Evolutionary conservation across 2,113 vertebrate genomes (phyloP).

Genomic region (Cheilinus undulatus): DNA sequence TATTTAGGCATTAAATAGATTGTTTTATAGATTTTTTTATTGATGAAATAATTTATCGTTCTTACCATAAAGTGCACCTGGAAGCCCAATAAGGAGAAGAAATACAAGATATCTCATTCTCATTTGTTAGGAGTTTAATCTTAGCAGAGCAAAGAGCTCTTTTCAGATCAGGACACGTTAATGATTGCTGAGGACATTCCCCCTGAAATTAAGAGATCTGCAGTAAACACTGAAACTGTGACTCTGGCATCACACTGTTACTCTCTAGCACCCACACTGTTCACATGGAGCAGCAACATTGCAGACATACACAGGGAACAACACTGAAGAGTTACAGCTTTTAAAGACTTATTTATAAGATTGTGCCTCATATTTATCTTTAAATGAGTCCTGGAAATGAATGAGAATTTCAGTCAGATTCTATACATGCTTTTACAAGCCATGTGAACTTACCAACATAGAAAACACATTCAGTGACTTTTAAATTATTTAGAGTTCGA

Average conservation of each 20-base stretch:
- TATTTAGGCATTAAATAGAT: too few relatives aligned
- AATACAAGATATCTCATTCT: constrained; percentile 3
- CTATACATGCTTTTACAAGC: neutral
- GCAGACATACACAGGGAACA: neutral
- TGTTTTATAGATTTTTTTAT: too few relatives aligned
- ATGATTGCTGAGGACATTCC: constrained; percentile 38
- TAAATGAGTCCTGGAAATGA: too few relatives aligned
- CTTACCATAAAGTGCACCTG: constrained; percentile 29
- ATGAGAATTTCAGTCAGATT: neutral
- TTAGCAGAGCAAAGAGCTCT: neutral
- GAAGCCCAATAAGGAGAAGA: constrained; percentile 25
- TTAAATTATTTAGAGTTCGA: too few relatives aligned
- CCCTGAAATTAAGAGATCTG: neutral
- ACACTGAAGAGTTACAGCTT: neutral
- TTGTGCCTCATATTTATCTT: too few relatives aligned
- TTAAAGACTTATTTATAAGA: neutral
- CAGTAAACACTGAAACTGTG: constrained; percentile 1
- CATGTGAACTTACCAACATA: neutral
- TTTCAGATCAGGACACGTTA: constrained; percentile 26
- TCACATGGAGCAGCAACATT: neutral
- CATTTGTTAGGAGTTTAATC: constrained; percentile 21
- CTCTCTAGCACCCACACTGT: constrained; percentile 1
- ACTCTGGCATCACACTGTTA: neutral
- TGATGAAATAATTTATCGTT: neutral
- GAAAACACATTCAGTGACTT: neutral